Base-by-base conservation (phyloP, 2,113 vertebrate genomes). In the Macrotis lagotis region DNA sequence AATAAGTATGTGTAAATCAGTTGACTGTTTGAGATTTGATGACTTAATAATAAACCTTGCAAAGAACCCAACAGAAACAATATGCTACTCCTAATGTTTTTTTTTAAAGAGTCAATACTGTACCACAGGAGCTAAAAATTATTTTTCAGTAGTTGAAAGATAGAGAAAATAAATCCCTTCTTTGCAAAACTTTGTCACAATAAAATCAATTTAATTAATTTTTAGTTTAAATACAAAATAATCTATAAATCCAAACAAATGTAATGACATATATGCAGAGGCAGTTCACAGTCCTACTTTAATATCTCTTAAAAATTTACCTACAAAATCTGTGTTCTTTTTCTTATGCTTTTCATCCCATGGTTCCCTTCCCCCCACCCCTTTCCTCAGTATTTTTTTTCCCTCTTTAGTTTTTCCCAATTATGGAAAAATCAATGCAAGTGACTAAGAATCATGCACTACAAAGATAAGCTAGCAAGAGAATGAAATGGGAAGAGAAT, bases 171-270 rank as follows among this genome's bases (percentile, higher is more conserved):
- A 93, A 59, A 28, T 22, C 44, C 22, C 89, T 25, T 26, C 19
- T 93, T 26, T 91, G 50, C 37, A 94, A 74, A 95, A 55, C 22
- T 83, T 44, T 48, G 7, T 47, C 50, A 83, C 26, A 74, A 1
- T 74, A 22, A n/a, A 74, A n/a, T n/a, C 14, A 74, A 74, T 74
- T n/a, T 74, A n/a, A 74, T 89, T 47, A 83, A 48, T 51, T 95
- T 92, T 66, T 44, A 7, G 1, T 89, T 93, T 94, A 74, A 89
- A 52, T 91, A 93, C 94, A 44, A 91, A 37, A 74, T 74, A 95
- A 94, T 91, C 92, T n/a, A 92, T 31, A 28, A 51, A 47, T 92
- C 91, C 37, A n/a, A 37, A 48, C 88, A 48, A 94, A 92, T 11
- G 55, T 49, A 89, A 24, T 55, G 47, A 14, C 5, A 83, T 16